phyloP scores from a whole-genome alignment of 2,888 invertebrate species.

The Julus scandinavius region DNA sequence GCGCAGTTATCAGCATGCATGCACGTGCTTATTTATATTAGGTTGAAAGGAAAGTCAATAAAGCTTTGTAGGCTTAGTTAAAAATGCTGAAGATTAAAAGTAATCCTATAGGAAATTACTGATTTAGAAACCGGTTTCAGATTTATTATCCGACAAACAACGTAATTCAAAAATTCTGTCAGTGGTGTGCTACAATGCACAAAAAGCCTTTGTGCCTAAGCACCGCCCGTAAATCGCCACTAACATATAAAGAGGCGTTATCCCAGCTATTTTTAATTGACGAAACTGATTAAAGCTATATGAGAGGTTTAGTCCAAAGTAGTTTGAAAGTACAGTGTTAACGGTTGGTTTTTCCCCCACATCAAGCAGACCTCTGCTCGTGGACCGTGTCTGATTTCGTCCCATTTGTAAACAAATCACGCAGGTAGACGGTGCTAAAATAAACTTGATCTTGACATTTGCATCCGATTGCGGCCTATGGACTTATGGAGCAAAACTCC shows the following conservation, averaged over 20 bases:
- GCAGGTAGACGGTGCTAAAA: slow-evolving; percentile 2
- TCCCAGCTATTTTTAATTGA: background rate
- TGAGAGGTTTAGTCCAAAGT: background rate
- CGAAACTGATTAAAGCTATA: background rate
- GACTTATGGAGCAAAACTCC: background rate
- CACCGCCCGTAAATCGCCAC: background rate
- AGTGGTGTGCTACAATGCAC: background rate
- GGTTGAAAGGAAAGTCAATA: slow-evolving; percentile 38
- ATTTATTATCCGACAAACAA: slow-evolving; percentile 33
- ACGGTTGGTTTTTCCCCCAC: too few species aligned
- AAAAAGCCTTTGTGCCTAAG: background rate
- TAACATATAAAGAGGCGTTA: background rate
- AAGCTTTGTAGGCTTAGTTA: slow-evolving; percentile 25
- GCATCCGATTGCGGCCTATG: slow-evolving; percentile 31
- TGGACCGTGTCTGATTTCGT: background rate
- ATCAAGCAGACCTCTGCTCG: background rate
- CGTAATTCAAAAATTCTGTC: slow-evolving; percentile 31
- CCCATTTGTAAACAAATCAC: slow-evolving; percentile 28
- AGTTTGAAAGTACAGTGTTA: too few species aligned
- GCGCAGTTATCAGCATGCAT: slow-evolving; percentile 25
- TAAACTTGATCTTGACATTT: slow-evolving; percentile 43
- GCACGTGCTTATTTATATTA: slow-evolving; percentile 37
- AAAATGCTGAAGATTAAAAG: slow-evolving; percentile 38
- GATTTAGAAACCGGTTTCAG: slow-evolving; percentile 20
- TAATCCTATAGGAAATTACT: slow-evolving; percentile 23